These are phyloP conservation scores for Danio tinwini DNA, from an alignment of 2,797 vertebrate species.

Conservation along the genomic window DNA sequence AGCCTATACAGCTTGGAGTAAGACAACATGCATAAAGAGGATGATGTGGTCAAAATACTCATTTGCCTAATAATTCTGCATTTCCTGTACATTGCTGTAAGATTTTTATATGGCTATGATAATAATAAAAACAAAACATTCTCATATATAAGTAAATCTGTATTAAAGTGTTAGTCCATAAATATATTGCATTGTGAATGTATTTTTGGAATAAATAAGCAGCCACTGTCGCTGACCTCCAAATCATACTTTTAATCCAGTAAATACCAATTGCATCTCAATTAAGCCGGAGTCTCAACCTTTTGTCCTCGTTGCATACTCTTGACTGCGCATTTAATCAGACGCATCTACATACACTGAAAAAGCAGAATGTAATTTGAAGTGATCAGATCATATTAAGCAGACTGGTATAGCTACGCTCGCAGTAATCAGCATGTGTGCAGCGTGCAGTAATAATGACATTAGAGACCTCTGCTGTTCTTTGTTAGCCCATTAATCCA, in stretches of 20 bases:
- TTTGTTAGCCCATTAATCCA: slow-evolving; percentile 68
- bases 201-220: neutral
- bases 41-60: no score
- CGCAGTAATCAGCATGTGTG: slow-evolving; percentile 59
- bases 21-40: no score
- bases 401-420: slow-evolving; percentile 28
- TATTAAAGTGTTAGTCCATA: neutral
- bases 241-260: neutral
- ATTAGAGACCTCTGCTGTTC: slow-evolving; percentile 58
- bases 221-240: neutral
- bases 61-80: no score
- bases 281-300: neutral
- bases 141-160: no score
- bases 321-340: neutral
- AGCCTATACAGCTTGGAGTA: no score
- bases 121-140: no score
- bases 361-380: slow-evolving; percentile 38
- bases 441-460: slow-evolving; percentile 56
- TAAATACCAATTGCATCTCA: slow-evolving; percentile 21
- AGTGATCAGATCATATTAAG: slow-evolving; percentile 6
- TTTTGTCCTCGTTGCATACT: slow-evolving; percentile 18
- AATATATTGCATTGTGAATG: neutral
- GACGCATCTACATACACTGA: slow-evolving; percentile 18
- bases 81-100: no score
- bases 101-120: no score